These are phyloP conservation scores for Amia ocellicauda DNA, from an alignment of 2,113 vertebrate genomes.

Conservation along the genomic window DNA sequence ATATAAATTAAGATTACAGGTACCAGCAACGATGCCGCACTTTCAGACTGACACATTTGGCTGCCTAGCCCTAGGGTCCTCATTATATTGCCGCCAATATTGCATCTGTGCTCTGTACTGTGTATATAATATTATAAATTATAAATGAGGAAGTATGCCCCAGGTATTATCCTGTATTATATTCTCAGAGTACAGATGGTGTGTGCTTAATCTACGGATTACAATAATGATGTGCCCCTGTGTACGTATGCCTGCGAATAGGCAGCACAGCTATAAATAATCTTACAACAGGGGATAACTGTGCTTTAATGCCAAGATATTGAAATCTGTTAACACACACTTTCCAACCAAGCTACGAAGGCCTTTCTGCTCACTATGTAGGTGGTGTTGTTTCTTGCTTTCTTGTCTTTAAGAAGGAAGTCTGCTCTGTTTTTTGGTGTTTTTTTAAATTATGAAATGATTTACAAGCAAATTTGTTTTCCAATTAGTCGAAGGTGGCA, in stretches of 20 bases:
- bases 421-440: no score
- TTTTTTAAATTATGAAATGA: constrained; percentile 11
- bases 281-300: constrained; percentile 11
- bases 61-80: constrained; percentile 14
- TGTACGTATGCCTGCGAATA: constrained; percentile 42
- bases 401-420: no score
- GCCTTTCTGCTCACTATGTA: constrained; percentile 8
- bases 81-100: constrained; percentile 13
- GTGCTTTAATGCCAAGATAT: constrained; percentile 17
- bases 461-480: constrained; percentile 6
- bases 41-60: not conserved
- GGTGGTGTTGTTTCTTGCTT: no score
- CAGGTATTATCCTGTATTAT: constrained; percentile 41
- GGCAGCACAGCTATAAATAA: constrained; percentile 16
- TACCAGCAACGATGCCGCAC: not conserved
- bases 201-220: constrained; percentile 43
- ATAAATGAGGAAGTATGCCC: constrained; percentile 14
- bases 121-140: constrained; percentile 16
- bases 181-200: constrained; percentile 48
- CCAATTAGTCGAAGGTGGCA: constrained; percentile 12
- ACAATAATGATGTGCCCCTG: constrained; percentile 33
- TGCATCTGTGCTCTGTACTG: constrained; percentile 13
- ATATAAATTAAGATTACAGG: constrained; percentile 11
- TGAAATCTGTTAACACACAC: constrained; percentile 9
- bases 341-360: not conserved